Evolutionary conservation across 1,140 invertebrate species (phyloP).

Genomic region (Subanguina moxae): DNA sequence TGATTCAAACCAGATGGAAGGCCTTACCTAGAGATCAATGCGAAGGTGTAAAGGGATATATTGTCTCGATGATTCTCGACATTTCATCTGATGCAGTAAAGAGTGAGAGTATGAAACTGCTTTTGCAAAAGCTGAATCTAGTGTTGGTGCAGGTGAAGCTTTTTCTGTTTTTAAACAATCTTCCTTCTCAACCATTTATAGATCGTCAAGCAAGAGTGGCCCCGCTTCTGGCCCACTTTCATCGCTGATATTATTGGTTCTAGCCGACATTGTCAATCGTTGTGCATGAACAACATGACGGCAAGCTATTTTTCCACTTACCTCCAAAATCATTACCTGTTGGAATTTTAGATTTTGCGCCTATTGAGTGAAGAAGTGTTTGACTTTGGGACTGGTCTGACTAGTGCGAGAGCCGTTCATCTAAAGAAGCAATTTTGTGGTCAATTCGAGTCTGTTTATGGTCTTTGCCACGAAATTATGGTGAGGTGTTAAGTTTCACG

Average conservation of each 20-base stretch:
- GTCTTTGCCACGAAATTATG: constrained; percentile 93
- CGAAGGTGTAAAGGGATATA: constrained; percentile 79
- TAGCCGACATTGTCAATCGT: constrained; percentile 93
- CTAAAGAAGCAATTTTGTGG: constrained; percentile 99
- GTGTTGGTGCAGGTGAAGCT: constrained; percentile 80
- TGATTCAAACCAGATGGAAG: constrained; percentile 99
- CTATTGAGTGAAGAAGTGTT: constrained; percentile 95
- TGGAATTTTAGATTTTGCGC: constrained; percentile 73
- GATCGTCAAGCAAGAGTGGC: constrained; percentile 98
- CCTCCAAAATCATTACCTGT: neutral
- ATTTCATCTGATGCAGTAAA: constrained; percentile 84
- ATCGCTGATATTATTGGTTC: constrained; percentile 97
- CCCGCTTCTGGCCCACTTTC: constrained; percentile 97
- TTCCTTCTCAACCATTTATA: constrained; percentile 59
- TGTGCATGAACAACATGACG: constrained; percentile 99
- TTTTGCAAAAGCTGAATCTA: constrained; percentile 96
- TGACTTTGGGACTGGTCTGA: constrained; percentile 92
- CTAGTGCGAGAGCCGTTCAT: constrained; percentile 97
- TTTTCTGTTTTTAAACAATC: neutral
- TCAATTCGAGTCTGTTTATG: constrained; percentile 96
- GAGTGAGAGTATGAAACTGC: constrained; percentile 85
- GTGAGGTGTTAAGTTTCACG: constrained; percentile 54
- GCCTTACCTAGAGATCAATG: constrained; percentile 93
- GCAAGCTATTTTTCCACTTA: neutral
- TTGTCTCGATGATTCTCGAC: constrained; percentile 91